phyloP scores from a whole-genome alignment of 2,113 vertebrate genomes.

The Lucifuga dentata region DNA sequence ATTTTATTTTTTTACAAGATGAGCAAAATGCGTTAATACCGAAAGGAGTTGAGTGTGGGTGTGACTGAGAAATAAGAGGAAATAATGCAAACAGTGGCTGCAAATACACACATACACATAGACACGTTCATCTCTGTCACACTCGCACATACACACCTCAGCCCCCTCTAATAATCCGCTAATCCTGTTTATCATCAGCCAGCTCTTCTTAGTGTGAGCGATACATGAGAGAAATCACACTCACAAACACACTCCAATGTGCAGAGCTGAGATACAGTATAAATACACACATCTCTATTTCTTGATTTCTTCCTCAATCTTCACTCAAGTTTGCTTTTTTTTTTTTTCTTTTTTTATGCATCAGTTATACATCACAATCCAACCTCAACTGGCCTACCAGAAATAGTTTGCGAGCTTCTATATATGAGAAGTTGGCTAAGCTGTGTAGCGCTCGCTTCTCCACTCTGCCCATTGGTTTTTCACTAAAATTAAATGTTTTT shows the following conservation, averaged over 20 bases:
- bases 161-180: conserved; percentile 82
- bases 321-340: conserved; percentile 26
- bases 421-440: conserved; percentile 73
- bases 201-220: conserved; percentile 72
- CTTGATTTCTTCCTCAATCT: conserved; percentile 75
- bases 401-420: conserved; percentile 54
- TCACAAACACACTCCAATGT: conserved; percentile 79
- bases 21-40: conserved; percentile 35
- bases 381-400: conserved; percentile 69
- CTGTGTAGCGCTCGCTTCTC: conserved; percentile 57
- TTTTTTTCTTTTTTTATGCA: conserved; percentile 60
- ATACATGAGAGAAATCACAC: conserved; percentile 78
- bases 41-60: conserved; percentile 69
- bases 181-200: conserved; percentile 84
- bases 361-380: conserved; percentile 76
- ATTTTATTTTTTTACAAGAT: too few species aligned
- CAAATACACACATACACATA: conserved; percentile 34
- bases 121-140: conserved; percentile 30
- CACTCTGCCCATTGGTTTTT: conserved; percentile 29
- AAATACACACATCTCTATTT: conserved; percentile 76
- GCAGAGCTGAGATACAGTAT: conserved; percentile 77
- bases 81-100: conserved; percentile 52
- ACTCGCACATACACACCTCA: conserved; percentile 65
- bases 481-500: conserved; percentile 37
- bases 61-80: conserved; percentile 54